Base-by-base conservation (phyloP, 1,140 invertebrate species). In the Calliphora vicina region DNA sequence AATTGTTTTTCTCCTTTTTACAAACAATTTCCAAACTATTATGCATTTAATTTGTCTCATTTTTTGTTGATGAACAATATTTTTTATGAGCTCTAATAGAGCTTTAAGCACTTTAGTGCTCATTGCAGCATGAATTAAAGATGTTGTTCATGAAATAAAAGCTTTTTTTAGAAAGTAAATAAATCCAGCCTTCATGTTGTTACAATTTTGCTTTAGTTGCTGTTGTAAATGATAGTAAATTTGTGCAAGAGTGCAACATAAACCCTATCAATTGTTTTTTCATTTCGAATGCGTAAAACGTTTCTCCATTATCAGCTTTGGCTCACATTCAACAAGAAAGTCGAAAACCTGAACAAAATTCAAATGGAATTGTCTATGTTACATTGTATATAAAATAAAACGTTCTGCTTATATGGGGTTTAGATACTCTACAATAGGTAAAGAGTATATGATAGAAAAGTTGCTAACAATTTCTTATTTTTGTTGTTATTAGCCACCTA, bases 251-350 rank as follows among this genome's bases (percentile, higher is more conserved):
- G 13, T n/a, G 5, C 50, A 43, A 43, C 42, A 43, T 6, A 45
- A 9, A 45, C 43, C 9, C 9, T 45, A 12, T 45, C 43, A 45
- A n/a, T n/a, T n/a, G n/a, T 29, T 15, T 76, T 76, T 27, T 76
- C 73, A 17, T 42, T 42, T 42, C 27, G 42, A 2, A 42, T 35
- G 27, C 27, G 17, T 76, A n/a, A 20, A 76, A 76, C 29, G 73
- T 76, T 76, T 76, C 17, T 76, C 42, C 73, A 76, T 76, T 76
- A 76, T 76, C 73, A 42, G 12, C 43, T 45, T 45, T 45, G 4
- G 4, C 4, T 0, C 4, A 45, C n/a, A n/a, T n/a, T n/a, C n/a
- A n/a, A n/a, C n/a, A n/a, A n/a, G n/a, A n/a, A n/a, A n/a, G n/a
- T n/a, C n/a, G n/a, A n/a, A n/a, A n/a, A n/a, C n/a, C n/a, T n/a